Evolutionary conservation across 2,797 vertebrate genomes (phyloP), one percentile per base, ranked within the genome.

Genomic region (Sarcoramphus papa): DNA sequence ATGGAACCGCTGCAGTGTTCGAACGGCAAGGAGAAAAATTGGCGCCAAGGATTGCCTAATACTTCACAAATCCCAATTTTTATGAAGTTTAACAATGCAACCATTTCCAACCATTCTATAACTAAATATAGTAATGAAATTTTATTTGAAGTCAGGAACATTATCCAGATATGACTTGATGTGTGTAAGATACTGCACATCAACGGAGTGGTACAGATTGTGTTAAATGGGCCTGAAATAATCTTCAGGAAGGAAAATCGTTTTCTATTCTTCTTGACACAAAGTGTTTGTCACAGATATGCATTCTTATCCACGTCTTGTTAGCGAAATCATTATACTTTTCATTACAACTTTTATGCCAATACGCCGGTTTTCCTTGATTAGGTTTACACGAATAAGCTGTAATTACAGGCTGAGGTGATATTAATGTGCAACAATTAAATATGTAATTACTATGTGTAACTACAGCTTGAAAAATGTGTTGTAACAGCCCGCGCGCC

Each of bases 161-260:
- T 97, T 96, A 95, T 96, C 94, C 94, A 88, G 95, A 91, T 93
- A 86, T 75, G 98, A 95, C 96, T 96, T 82, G 97, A 97, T 94
- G 93, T 95, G 95, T 88, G 91, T 92, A 69, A 94, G 96, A 97
- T 95, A 91, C 94, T 95, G 96, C 97, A 97, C 98, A 98, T 98
- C 96, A 97, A 83, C 97, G 93, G 98, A 98, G 98, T 98, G 98
- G 97, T 98, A 96, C 98, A 98, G 98, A 98, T 99, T 99, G 99
- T 98, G 98, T 98, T 99, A 99, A 99, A 99, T 99, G 98, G 98
- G 95, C 98, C 99, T 98, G 98, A 98, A 98, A 98, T 98, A 99
- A 99, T 98, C 98, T 98, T 97, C 97, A 97, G 97, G 97, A 97
- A 98, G 97, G 97, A 98, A 98, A 98, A 98, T 98, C 97, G 98